These are phyloP conservation scores for Chrysemys picta DNA, from an alignment of 2,113 vertebrate genomes.

Conservation along the genomic window DNA sequence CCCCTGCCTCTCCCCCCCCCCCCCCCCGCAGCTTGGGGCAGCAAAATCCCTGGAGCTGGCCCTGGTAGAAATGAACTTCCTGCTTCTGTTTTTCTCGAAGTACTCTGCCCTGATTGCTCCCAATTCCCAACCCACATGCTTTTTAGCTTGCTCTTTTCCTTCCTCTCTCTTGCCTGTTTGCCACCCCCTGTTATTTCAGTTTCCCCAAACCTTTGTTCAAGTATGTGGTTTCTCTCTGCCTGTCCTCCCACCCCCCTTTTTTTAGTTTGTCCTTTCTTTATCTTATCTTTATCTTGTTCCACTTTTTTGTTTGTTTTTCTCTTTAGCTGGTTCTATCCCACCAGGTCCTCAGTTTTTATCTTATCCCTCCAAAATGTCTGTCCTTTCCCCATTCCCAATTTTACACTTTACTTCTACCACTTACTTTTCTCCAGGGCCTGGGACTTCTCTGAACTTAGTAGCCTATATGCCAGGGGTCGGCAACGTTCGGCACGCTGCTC, in stretches of 20 bases:
- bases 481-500: too few species aligned
- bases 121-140: too few species aligned
- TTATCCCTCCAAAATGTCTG: background rate
- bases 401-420: background rate
- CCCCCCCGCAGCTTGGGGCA: too few species aligned
- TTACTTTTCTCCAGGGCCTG: accelerated
- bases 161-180: background rate
- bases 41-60: too few species aligned
- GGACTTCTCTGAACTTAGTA: accelerated
- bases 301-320: background rate
- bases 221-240: background rate
- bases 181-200: background rate
- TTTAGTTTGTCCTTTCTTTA: background rate
- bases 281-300: background rate
- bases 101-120: background rate
- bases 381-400: background rate
- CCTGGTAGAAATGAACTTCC: background rate
- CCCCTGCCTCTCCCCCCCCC: too few species aligned
- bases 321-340: background rate
- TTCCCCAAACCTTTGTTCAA: background rate
- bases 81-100: background rate
- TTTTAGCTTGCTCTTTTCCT: background rate
- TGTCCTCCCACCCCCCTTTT: accelerated
- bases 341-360: background rate
- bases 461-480: too few species aligned